phyloP scores from a whole-genome alignment of 2,888 invertebrate species.

The Cyaniris semiargus region DNA sequence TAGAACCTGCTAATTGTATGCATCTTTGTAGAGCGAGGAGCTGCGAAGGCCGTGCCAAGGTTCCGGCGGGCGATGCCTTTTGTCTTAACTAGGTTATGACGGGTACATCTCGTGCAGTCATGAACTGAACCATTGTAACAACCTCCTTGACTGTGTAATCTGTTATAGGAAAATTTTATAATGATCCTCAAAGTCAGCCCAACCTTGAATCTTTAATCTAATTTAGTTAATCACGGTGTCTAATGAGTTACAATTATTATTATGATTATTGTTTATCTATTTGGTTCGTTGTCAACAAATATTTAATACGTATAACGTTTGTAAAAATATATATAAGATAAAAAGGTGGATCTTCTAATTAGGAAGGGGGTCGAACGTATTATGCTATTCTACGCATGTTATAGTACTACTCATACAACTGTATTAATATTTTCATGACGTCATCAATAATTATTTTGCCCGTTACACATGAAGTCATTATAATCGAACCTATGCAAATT shows the following conservation, averaged over 20 bases:
- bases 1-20: slow-evolving; percentile 19
- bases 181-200: slow-evolving; percentile 3
- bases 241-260: background rate
- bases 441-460: too few species aligned
- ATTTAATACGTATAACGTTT: background rate
- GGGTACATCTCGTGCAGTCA: slow-evolving; percentile 43
- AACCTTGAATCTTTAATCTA: slow-evolving; percentile 15
- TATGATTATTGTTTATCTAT: background rate
- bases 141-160: slow-evolving; percentile 14
- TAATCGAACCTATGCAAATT: too few species aligned
- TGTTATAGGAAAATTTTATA: slow-evolving; percentile 15
- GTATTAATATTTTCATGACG: too few species aligned
- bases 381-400: too few species aligned
- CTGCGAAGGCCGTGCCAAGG: slow-evolving; percentile 75
- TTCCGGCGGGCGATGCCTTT: slow-evolving; percentile 62
- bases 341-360: too few species aligned
- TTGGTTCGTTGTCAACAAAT: background rate
- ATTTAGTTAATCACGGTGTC: background rate
- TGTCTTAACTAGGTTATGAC: slow-evolving; percentile 57
- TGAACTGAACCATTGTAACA: slow-evolving; percentile 41
- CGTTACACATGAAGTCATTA: too few species aligned
- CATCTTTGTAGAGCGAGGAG: slow-evolving; percentile 72
- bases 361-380: too few species aligned
- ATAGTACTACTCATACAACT: too few species aligned
- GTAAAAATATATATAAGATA: too few species aligned